Base-by-base conservation (phyloP, 1,140 invertebrate species). In the Brachionus plicatilis region DNA sequence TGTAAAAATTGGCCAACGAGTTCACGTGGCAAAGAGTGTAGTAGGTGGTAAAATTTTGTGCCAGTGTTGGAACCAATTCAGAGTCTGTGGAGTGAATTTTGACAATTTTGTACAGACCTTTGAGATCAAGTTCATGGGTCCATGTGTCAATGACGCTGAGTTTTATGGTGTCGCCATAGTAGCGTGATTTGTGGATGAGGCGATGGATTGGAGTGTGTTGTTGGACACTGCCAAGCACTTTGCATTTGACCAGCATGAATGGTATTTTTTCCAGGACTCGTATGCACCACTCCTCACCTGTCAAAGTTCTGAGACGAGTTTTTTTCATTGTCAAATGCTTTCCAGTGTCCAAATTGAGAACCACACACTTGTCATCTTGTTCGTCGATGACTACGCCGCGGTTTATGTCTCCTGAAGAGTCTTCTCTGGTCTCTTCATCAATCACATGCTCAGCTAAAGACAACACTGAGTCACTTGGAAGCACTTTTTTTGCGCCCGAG, bases 281-380 rank as follows among this genome's bases (percentile, higher is more conserved):
- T 60, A 60, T 27, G 53, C n/a, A 72, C 27, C 66, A 68, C 3
- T 33, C 33, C 2, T 68, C 0, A 20, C 37, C 33, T 72, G 9
- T 20, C 8, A 50, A 12, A 37, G 24, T 3, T 47, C 72, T 76
- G 8, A 76, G 24, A 8, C 72, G 27, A 27, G 20, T 76, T 47
- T 76, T 76, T 76, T 76, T 76, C 1, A 76, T 2, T 11, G 79
- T 82, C 37, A 82, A 43, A 33, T 47, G 79, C n/a, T 82, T 82
- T 24, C 79, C 79, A 60, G 50, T 65, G 79, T 82, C 79, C 41
- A 65, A 20, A 65, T 65, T 82, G 1, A 65, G 37, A 29, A 65
- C 53, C 9, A 82, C 53, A 68, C 79, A 82, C 43, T 68, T 60
- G 2, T 65, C 50, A 20, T 82, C 65, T 24, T 20, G 17, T 45